Conservation (phyloP, 2,113 vertebrate genomes). For the Lonchura striata region DNA sequence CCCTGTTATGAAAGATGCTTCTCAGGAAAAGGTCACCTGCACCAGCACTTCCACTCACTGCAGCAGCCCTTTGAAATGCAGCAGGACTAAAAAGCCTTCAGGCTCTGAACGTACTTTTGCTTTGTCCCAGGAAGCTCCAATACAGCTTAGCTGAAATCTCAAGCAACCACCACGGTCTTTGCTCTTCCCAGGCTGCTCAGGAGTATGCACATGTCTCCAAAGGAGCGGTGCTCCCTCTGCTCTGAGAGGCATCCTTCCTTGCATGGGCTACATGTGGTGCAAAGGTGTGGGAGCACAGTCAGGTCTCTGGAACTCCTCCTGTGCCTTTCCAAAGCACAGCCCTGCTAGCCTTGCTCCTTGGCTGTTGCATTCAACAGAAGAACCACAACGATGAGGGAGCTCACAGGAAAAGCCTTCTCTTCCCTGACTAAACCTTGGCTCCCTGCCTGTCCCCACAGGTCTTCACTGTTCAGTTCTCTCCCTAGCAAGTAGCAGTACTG, state of each 20-base stretch:
- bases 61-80: constrained; percentile 39
- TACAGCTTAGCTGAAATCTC: neutral
- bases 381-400: neutral
- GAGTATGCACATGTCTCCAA: fast-evolving
- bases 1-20: constrained; percentile 30
- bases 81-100: constrained; percentile 27
- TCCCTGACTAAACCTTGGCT: neutral
- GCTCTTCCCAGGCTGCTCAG: neutral
- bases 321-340: neutral
- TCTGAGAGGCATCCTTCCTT: neutral
- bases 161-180: neutral
- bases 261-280: fast-evolving
- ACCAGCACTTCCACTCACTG: constrained; percentile 35
- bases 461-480: neutral
- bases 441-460: neutral
- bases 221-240: neutral
- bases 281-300: neutral
- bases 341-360: neutral
- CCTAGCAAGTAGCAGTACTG: neutral
- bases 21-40: constrained; percentile 43
- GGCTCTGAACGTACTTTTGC: neutral
- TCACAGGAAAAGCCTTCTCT: neutral
- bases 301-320: neutral
- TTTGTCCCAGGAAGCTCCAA: neutral
- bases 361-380: fast-evolving